Evolutionary conservation across 1,140 invertebrate genomes (phyloP).

Genomic region (Ceratina calcarata): DNA sequence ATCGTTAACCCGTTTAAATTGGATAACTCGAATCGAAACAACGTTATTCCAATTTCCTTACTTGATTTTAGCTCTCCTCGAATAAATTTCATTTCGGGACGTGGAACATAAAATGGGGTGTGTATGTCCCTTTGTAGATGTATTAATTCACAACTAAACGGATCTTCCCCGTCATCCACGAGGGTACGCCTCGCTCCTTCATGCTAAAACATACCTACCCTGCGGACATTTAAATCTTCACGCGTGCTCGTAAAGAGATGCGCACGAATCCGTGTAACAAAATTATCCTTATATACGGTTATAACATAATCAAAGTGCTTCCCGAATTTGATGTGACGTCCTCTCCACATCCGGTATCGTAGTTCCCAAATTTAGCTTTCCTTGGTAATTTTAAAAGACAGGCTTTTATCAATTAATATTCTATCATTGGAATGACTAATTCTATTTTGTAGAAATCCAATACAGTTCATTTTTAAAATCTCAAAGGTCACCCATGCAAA

Average conservation of each 20-base stretch:
- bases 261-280: conserved; percentile 28
- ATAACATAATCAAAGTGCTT: not conserved
- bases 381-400: too few relatives aligned
- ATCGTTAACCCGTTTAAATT: too few relatives aligned
- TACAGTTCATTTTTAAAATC: too few relatives aligned
- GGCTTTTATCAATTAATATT: too few relatives aligned
- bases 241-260: conserved; percentile 22
- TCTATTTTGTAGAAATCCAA: too few relatives aligned
- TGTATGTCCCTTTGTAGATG: conserved; percentile 24
- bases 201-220: conserved; percentile 36
- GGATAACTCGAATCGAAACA: not conserved
- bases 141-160: conserved; percentile 37
- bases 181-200: conserved; percentile 32
- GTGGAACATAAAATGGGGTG: not conserved
- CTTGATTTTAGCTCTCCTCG: not conserved
- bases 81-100: conserved; percentile 14
- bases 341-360: not conserved
- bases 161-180: conserved; percentile 5
- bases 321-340: not conserved
- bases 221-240: conserved; percentile 29
- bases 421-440: too few relatives aligned
- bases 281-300: conserved; percentile 20
- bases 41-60: conserved; percentile 20
- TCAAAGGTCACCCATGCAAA: too few relatives aligned
- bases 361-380: too few relatives aligned